Evolutionary conservation across 2,888 invertebrate species (phyloP), one percentile per base, ranked within the genome.

Genomic region (Pegoplata infirma): DNA sequence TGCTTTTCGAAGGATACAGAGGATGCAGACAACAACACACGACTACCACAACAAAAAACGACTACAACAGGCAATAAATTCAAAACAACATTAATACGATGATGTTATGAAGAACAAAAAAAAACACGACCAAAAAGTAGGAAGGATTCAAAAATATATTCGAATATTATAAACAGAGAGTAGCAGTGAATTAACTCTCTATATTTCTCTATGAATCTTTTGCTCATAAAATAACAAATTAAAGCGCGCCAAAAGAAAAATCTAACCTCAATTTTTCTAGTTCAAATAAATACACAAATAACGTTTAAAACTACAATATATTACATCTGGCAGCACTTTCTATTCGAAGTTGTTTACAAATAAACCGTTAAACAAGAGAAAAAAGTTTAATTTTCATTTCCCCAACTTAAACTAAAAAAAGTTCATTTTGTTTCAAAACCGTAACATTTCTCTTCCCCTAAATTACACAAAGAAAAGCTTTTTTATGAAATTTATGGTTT

Each of bases 1-100:
- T n/a, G n/a, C n/a, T n/a, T n/a, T 61, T 36, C 71, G 51, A 79
- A 75, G 75, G 79, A 75, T 71, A 79, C 14, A 80, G 73, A 72
- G 79, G 78, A 81, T 73, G 74, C 61, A 75, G 73, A 58, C 69
- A 69, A 68, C 64, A 67, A 61, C 74, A 69, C 23, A 61, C 74
- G 46, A 73, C 69, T 58, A 71, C 47, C 61, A 59, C 68, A 71
- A 59, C 47, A 58, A 63, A 51, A 69, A 40, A 72, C 77, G 55
- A 67, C 32, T 55, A 44, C 55, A 73, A 61, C 59, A 73, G 69
- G 75, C 75, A 69, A 68, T 76, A 75, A 59, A 66, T 61, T 56
- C 36, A 55, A 69, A 59, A 68, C 63, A 78, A 68, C 67, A 66
- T 58, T 40, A 17, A 53, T 47, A 63, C 36, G 49, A 46, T 23